Evolutionary conservation across 2,113 vertebrate species (phyloP).

Genomic region (Indri indri): DNA sequence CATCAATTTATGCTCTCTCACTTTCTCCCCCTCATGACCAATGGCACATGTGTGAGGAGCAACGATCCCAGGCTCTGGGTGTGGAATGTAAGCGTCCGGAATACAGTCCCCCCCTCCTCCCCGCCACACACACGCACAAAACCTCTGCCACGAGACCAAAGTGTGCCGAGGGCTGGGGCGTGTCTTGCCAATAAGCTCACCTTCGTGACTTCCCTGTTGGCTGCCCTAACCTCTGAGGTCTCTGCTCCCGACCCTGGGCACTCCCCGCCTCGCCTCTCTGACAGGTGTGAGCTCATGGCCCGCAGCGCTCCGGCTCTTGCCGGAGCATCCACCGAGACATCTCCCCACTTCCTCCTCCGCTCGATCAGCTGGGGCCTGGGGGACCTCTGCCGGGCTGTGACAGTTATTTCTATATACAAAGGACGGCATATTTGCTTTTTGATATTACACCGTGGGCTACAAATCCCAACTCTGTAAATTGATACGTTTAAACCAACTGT

Average conservation of each 20-base stretch:
- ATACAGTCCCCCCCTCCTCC: background rate
- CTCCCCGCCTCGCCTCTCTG: background rate
- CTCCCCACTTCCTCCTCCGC: background rate
- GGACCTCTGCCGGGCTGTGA: background rate
- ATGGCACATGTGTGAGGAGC: background rate
- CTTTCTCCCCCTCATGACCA: background rate
- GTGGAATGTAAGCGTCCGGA: background rate
- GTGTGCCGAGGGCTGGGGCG: too few species aligned
- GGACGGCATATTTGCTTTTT: conserved; percentile 30
- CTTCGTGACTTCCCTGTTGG: background rate
- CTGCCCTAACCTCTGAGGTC: background rate
- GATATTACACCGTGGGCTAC: background rate
- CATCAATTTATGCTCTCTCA: rapidly evolving
- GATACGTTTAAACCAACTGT: conserved; percentile 2
- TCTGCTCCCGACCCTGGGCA: background rate
- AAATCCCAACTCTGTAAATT: background rate
- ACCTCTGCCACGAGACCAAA: background rate
- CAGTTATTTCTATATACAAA: conserved; percentile 1
- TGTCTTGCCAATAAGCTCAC: background rate
- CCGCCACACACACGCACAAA: rapidly evolving
- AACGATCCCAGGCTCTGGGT: background rate
- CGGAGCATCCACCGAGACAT: background rate
- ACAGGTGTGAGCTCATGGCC: background rate
- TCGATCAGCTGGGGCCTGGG: background rate
- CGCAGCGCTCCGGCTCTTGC: background rate